Base-by-base conservation (phyloP, 2,888 invertebrate species). In the Liopterus haemorrhoidalis region DNA sequence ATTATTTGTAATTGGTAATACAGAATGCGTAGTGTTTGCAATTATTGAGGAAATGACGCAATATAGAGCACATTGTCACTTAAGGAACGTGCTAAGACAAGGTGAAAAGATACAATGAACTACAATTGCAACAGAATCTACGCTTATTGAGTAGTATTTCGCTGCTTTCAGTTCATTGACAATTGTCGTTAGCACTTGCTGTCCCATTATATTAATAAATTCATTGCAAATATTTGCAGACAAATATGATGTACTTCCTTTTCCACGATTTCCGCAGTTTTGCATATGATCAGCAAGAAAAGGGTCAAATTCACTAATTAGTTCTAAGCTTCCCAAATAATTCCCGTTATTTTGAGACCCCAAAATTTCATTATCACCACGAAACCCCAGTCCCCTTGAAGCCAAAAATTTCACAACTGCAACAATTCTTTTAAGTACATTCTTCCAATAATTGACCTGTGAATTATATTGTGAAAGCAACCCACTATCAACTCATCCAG, bases 121-220 rank as follows among this genome's bases (percentile, higher is more conserved):
- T n/a, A n/a, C n/a, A n/a, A n/a, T n/a, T n/a, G n/a, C n/a, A n/a
- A n/a, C n/a, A n/a, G n/a, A 53, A 35, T 59, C 55, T 9, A 59
- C 51, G 38, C 50, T 49, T 24, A 42, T 42, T 6, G 43, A 41
- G 25, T 24, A 37, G 25, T 21, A 54, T 40, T 49, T 54, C 44
- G 54, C 46, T 38, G 22, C 32, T 52, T 57, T 57, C 37, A 60
- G 36, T 55, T 60, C 58, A 12, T 49, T 42, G 3, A 57, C 15
- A 48, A 60, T 57, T 18, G 16, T 50, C 36, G 49, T 52, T 30
- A 43, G 22, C 12, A 57, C 54, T 39, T 54, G 52, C 41, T 55
- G 30, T 48, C 36, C 36, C 32, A 45, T 45, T 39, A 32, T 12
- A 32, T 25, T 14, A 14, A 45, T 45, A 27, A 45, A 45, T 39